A percentile compares a stretch with the other conserved stretches of the same genome.
phyloP scores from a whole-genome alignment of 1,140 invertebrate species.

The Neuroterus valhalla region DNA sequence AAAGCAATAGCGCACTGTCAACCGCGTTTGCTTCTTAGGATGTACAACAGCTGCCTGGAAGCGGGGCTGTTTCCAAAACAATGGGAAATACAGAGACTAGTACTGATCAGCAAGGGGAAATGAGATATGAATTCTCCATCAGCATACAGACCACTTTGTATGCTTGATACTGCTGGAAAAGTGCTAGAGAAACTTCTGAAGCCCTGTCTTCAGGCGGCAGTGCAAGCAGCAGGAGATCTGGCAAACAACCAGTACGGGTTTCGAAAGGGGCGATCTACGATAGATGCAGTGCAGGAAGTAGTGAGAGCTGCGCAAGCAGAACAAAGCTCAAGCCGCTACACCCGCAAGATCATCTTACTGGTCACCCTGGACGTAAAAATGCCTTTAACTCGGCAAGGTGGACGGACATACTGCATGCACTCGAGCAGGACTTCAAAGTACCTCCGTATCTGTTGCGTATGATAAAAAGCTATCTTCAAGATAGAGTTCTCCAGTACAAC shows the following conservation, averaged over 20 bases:
- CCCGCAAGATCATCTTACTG: background rate
- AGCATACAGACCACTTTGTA: no score
- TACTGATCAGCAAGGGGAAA: no score
- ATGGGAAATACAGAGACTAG: no score
- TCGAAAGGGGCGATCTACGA: slow-evolving; percentile 55
- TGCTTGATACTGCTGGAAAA: slow-evolving; percentile 63
- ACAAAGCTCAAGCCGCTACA: background rate
- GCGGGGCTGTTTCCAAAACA: no score
- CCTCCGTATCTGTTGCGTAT: slow-evolving; percentile 40
- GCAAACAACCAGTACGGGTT: slow-evolving; percentile 62
- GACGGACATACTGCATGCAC: background rate
- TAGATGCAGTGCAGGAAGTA: slow-evolving; percentile 55
- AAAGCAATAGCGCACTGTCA: background rate
- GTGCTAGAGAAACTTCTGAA: slow-evolving; percentile 61
- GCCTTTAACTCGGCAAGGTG: no score
- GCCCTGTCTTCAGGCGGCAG: slow-evolving; percentile 41
- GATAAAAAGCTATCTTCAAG: slow-evolving; percentile 41
- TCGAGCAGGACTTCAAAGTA: background rate
- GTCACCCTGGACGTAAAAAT: no score
- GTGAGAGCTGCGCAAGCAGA: background rate
- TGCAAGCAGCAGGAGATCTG: slow-evolving; percentile 39
- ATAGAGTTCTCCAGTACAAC: slow-evolving; percentile 36
- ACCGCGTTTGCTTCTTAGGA: background rate
- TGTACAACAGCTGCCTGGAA: slow-evolving; percentile 37
- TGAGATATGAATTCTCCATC: slow-evolving; percentile 35